Base-by-base conservation (phyloP, 2,888 invertebrate species). In the Drosophila atripex region DNA sequence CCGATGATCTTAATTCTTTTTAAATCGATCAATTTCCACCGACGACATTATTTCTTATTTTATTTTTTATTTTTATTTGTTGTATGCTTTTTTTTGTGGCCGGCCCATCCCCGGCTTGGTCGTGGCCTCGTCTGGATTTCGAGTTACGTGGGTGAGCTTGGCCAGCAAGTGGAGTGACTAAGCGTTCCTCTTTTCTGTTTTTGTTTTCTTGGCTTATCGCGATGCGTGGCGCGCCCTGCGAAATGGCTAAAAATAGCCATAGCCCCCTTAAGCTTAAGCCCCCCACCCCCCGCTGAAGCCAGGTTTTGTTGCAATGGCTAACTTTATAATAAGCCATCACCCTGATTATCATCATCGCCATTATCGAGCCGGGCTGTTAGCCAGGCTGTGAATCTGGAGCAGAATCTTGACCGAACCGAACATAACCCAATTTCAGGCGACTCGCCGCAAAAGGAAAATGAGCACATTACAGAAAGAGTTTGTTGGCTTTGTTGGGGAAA, bases 1-100 rank as follows among this genome's bases (percentile, higher is more conserved):
- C 71, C 80, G 89, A 88, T 88, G 88, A 88, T 88, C 89, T 88
- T 88, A 88, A 88, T 88, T 88, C 87, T 88, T 79, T 88, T 88
- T 88, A 88, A 88, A 88, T 88, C 87, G 87, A 88, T 88, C 89
- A 88, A 89, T 88, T 88, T 88, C 80, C 80, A 69, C 84, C 88
- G 86, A 88, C 88, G 87, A 88, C 87, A 88, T 88, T 88, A 86
- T 88, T 88, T 59, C 21, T 38, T 45, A 53, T 39, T 23, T 52
- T 54, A 25, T 66, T 52, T 54, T 58, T 59, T 43, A 11, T 21
- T 41, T 3, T 12, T 16, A 0, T 14, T 57, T 30, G 16, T 30
- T 41, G 32, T n/a, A 51, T n/a, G n/a, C n/a, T n/a, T n/a, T 52
- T 58, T 73, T 54, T 52, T 60, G 50, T 73, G 46, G 50, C 52